phyloP scores from a whole-genome alignment of 2,888 invertebrate species.

The Siphlonurus alternatus region DNA sequence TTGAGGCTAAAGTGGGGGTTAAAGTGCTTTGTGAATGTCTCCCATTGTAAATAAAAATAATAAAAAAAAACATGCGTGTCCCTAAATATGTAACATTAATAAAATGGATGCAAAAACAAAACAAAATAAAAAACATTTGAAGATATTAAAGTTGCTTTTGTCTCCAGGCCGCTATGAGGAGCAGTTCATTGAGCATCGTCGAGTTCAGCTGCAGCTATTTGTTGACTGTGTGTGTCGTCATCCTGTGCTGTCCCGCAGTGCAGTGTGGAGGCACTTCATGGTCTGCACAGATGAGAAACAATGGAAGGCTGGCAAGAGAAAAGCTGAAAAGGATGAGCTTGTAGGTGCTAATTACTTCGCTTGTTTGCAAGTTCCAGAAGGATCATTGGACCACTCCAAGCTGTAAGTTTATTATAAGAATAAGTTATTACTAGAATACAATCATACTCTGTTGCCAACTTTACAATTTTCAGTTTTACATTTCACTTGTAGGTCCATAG shows the following conservation, averaged over 20 bases:
- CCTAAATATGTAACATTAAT: too few species aligned
- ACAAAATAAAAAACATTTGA: too few species aligned
- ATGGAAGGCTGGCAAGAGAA: constrained; percentile 93
- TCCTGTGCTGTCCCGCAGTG: constrained; percentile 79
- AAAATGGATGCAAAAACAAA: too few species aligned
- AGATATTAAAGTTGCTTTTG: not conserved
- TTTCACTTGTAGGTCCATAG: too few species aligned
- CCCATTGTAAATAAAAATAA: too few species aligned
- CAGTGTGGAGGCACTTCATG: constrained; percentile 94
- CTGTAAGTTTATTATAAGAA: constrained; percentile 26
- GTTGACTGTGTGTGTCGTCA: constrained; percentile 93
- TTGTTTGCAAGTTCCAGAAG: constrained; percentile 70
- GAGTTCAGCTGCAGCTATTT: constrained; percentile 89
- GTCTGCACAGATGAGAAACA: constrained; percentile 94
- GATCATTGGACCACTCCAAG: constrained; percentile 37
- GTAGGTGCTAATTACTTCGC: constrained; percentile 82
- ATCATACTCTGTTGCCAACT: too few species aligned
- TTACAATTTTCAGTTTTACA: too few species aligned
- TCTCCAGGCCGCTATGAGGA: constrained; percentile 79
- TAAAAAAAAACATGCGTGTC: too few species aligned
- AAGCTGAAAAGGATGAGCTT: constrained; percentile 86
- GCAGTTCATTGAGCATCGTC: constrained; percentile 86
- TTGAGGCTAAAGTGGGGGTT: too few species aligned
- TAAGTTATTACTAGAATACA: too few species aligned
- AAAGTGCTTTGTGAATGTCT: too few species aligned